phyloP scores from a whole-genome alignment of 2,888 invertebrate genomes.

The Mactromeris polynyma region DNA sequence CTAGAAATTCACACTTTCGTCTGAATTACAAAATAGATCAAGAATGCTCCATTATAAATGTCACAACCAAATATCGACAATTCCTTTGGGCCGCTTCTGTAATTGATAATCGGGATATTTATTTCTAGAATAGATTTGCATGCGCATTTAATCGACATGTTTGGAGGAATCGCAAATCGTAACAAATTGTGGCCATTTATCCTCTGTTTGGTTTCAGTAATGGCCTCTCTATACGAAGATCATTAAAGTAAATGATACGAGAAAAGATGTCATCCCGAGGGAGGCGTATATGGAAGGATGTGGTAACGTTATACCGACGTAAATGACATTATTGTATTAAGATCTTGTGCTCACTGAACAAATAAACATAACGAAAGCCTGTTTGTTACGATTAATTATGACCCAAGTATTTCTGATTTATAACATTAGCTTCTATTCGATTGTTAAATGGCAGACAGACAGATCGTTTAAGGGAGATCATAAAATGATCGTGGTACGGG shows the following conservation, averaged over 20 bases:
- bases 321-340: conserved; percentile 68
- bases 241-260: conserved; percentile 64
- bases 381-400: conserved; percentile 67
- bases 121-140: conserved; percentile 71
- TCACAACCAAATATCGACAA: conserved; percentile 67
- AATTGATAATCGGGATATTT: conserved; percentile 72
- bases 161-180: conserved; percentile 64
- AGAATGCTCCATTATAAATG: conserved; percentile 71
- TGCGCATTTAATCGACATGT: conserved; percentile 73
- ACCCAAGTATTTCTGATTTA: conserved; percentile 39
- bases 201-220: conserved; percentile 67
- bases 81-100: conserved; percentile 65
- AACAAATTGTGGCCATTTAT: conserved; percentile 72
- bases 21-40: conserved; percentile 74
- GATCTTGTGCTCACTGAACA: conserved; percentile 58
- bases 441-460: conserved; percentile 16
- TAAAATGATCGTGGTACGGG: background rate
- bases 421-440: conserved; percentile 12
- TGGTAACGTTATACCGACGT: conserved; percentile 65
- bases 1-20: conserved; percentile 67
- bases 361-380: conserved; percentile 62
- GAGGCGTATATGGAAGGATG: conserved; percentile 43
- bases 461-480: conserved; percentile 13
- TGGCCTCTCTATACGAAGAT: conserved; percentile 64
- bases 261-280: conserved; percentile 54